Percentiles rank a stretch among this genome's conserved stretches.
Evolutionary conservation across 2,797 vertebrate genomes (phyloP).

Genomic region (Triplophysa yarkandensis): DNA sequence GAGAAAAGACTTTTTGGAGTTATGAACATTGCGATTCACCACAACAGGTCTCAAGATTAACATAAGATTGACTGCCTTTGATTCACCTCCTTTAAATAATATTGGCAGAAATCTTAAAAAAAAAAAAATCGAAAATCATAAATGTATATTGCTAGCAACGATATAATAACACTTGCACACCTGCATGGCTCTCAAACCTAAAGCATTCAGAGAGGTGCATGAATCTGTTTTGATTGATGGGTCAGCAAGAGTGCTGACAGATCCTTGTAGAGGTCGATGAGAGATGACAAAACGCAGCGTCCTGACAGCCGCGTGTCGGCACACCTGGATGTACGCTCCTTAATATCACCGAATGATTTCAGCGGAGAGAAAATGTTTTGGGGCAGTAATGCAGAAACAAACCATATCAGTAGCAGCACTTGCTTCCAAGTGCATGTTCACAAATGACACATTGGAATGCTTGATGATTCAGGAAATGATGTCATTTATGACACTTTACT

Average conservation of each 20-base stretch:
- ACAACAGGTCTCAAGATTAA: no score
- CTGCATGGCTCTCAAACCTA: conserved; percentile 62
- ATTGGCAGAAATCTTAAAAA: no score
- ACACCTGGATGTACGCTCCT: conserved; percentile 15
- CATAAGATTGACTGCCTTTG: no score
- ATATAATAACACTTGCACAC: conserved; percentile 59
- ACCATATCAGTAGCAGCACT: conserved; percentile 28
- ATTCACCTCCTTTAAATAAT: no score
- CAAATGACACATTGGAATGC: conserved; percentile 11
- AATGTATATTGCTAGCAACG: neutral
- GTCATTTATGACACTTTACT: neutral
- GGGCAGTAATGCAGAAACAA: conserved; percentile 11
- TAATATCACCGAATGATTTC: conserved; percentile 26
- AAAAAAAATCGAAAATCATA: neutral
- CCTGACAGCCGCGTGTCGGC: conserved; percentile 61
- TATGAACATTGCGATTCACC: no score
- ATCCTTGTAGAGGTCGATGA: conserved; percentile 74
- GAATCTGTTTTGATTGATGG: conserved; percentile 67
- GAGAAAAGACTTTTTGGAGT: no score
- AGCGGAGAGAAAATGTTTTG: conserved; percentile 22
- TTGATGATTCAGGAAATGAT: conserved; percentile 24
- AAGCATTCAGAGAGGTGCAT: conserved; percentile 55
- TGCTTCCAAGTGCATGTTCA: conserved; percentile 8
- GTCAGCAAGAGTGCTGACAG: conserved; percentile 74
- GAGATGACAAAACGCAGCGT: conserved; percentile 66